phyloP scores from a whole-genome alignment of 2,797 vertebrate genomes.

The Champsocephalus esox region DNA sequence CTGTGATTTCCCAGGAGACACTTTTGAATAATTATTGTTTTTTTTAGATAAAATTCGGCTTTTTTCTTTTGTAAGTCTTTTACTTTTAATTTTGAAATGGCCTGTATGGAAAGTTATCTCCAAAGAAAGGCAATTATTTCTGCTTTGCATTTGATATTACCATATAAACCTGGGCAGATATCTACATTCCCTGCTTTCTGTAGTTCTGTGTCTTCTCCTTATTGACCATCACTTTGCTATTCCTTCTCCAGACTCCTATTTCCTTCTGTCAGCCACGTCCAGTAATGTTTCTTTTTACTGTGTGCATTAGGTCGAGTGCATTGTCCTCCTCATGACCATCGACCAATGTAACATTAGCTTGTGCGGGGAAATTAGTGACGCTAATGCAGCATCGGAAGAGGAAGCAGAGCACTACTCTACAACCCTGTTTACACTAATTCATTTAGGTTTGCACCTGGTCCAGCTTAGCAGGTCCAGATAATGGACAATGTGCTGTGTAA shows the following conservation, averaged over 20 bases:
- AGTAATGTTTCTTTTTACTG: constrained; percentile 50
- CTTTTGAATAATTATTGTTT: constrained; percentile 2
- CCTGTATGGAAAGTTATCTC: background rate
- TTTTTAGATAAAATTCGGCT: background rate
- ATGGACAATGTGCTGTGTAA: constrained; percentile 29
- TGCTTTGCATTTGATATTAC: background rate
- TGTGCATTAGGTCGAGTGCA: constrained; percentile 53
- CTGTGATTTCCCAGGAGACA: constrained; percentile 44
- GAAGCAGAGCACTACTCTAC: constrained; percentile 29
- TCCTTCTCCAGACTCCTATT: background rate
- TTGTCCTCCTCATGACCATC: constrained; percentile 23
- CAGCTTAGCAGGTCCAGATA: constrained; percentile 20
- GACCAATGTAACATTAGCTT: constrained; percentile 51
- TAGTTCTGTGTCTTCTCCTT: background rate
- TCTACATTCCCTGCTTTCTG: constrained; percentile 1
- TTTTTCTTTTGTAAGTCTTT: background rate
- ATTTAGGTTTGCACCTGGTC: constrained; percentile 41
- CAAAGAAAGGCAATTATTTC: background rate
- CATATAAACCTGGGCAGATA: background rate
- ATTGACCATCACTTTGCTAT: background rate
- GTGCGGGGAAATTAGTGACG: constrained; percentile 35
- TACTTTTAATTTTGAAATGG: constrained; percentile 6
- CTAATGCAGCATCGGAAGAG: constrained; percentile 50
- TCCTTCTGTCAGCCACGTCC: background rate
- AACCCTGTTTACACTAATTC: constrained; percentile 22